Percentiles rank a stretch among this genome's conserved stretches.
Conservation (phyloP, 2,888 invertebrate genomes). For the Siphonodentalium dalli region DNA sequence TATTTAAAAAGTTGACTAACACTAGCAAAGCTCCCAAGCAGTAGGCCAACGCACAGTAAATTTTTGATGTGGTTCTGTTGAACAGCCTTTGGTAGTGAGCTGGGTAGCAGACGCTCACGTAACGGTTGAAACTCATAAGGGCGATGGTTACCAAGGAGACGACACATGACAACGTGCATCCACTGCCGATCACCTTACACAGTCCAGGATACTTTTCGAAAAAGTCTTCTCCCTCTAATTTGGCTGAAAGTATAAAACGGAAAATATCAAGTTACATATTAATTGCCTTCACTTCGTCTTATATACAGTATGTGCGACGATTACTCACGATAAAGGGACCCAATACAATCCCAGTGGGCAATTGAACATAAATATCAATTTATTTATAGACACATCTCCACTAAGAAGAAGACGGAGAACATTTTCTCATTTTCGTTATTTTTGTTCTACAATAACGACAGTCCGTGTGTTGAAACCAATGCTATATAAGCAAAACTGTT, state of each 20-base stretch:
- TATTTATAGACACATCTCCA: no score
- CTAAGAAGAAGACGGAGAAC: no score
- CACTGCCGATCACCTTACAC: conserved; percentile 30
- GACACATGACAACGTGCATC: conserved; percentile 39
- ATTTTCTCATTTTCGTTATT: no score
- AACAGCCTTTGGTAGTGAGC: conserved; percentile 27
- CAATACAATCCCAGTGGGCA: no score
- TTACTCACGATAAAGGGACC: no score
- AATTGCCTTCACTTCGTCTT: no score
- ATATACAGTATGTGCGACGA: no score
- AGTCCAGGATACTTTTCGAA: conserved; percentile 25
- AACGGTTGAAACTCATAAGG: conserved; percentile 33
- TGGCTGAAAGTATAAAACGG: conserved; percentile 26
- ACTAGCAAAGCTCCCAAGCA: conserved; percentile 32
- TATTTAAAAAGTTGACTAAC: conserved; percentile 33
- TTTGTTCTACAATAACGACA: no score
- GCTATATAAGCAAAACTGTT: no score
- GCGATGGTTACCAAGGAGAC: conserved; percentile 35
- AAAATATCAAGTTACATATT: not conserved
- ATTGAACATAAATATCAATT: no score
- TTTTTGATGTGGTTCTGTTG: conserved; percentile 15
- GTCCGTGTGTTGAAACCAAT: no score
- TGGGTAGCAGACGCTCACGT: conserved; percentile 34
- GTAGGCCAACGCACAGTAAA: conserved; percentile 28
- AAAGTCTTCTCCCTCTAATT: conserved; percentile 31